Evolutionary conservation across 1,140 invertebrate genomes (phyloP).

Genomic region (Schlechtendalia chinensis): DNA sequence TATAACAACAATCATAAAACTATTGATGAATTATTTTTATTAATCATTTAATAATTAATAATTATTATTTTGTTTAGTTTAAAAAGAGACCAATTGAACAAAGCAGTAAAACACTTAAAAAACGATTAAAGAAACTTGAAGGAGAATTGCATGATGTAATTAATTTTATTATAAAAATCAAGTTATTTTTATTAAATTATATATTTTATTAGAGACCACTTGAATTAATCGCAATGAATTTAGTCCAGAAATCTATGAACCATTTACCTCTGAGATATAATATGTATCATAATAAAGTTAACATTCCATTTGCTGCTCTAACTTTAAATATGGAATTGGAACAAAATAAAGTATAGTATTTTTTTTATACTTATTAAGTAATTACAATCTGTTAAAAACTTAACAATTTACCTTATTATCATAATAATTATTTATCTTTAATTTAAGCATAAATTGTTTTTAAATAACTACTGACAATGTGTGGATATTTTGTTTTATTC

Average conservation of each 20-base stretch:
- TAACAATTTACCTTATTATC: too few species aligned
- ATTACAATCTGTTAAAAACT: neutral
- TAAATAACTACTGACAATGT: neutral
- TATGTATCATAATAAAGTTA: neutral
- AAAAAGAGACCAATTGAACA: conserved; percentile 2
- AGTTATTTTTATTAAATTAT: neutral
- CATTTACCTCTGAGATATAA: conserved; percentile 11
- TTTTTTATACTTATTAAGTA: neutral
- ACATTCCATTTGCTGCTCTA: neutral
- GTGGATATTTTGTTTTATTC: neutral
- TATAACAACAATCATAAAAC: neutral
- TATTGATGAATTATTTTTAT: neutral
- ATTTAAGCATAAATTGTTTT: neutral
- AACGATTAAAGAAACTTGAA: neutral
- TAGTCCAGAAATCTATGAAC: neutral
- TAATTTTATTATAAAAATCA: neutral
- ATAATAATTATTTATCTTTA: too few species aligned
- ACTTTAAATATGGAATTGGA: conserved; percentile 20
- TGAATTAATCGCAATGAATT: neutral
- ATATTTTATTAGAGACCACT: conserved; percentile 25
- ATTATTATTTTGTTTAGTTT: neutral
- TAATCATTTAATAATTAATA: neutral
- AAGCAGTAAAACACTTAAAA: neutral
- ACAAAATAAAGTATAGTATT: conserved; percentile 13
- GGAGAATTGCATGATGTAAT: conserved; percentile 15